Evolutionary conservation across 2,797 vertebrate genomes (phyloP).

Genomic region (Bucorvus abyssinicus): DNA sequence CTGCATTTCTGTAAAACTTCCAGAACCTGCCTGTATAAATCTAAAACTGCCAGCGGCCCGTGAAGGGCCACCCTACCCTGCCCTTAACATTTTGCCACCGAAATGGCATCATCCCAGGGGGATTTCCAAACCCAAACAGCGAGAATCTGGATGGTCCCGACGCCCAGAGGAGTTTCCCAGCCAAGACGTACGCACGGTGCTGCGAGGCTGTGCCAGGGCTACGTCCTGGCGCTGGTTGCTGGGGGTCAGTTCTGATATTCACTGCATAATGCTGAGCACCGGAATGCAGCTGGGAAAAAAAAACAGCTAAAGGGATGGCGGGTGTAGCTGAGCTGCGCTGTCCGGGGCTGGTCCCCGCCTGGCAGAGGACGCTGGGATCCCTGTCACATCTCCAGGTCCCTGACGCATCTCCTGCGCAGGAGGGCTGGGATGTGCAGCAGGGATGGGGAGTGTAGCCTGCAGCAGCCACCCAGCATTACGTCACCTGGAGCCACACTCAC

Average conservation of each 20-base stretch:
- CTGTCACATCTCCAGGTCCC: accelerated
- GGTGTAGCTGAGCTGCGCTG: accelerated
- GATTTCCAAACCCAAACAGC: not conserved
- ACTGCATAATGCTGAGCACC: accelerated
- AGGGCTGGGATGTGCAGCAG: not conserved
- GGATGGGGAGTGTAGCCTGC: not conserved
- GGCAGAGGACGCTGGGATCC: not conserved
- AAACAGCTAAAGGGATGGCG: not conserved
- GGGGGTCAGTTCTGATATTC: not conserved
- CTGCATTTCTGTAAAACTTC: not conserved
- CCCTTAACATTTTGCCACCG: not conserved
- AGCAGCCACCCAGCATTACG: slow-evolving; percentile 27
- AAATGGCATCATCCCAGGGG: not conserved
- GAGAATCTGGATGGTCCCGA: not conserved
- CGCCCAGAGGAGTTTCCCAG: not conserved
- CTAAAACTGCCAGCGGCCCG: not conserved
- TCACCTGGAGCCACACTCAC: slow-evolving; percentile 33
- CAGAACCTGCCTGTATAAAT: not conserved
- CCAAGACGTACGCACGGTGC: accelerated
- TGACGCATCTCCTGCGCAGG: not conserved
- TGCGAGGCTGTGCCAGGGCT: accelerated
- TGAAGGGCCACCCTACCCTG: not conserved
- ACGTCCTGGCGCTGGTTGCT: not conserved
- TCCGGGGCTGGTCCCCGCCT: not conserved
- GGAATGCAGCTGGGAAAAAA: not conserved